Conservation (phyloP, 2,888 invertebrate genomes). For the Acrocera orbiculus region DNA sequence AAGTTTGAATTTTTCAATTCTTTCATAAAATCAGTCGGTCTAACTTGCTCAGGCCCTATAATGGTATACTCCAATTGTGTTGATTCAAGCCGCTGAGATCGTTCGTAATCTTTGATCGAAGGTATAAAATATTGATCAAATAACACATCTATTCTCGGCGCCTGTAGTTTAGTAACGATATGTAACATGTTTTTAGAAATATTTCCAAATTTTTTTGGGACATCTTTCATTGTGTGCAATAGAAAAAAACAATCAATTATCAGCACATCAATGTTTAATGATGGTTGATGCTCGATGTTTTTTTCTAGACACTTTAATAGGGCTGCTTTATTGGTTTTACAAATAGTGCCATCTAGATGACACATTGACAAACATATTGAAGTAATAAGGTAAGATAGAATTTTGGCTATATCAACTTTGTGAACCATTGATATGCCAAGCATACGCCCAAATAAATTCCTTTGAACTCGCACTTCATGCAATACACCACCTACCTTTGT, state of each 20-base stretch:
- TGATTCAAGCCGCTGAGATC: slow-evolving; percentile 1
- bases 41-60: slow-evolving; percentile 1
- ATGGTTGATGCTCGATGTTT: slow-evolving; percentile 8
- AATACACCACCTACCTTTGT: no score
- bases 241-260: slow-evolving; percentile 21
- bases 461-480: no score
- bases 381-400: slow-evolving; percentile 16
- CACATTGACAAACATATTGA: slow-evolving; percentile 5
- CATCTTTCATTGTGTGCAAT: slow-evolving; percentile 12
- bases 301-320: slow-evolving; percentile 14
- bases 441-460: no score
- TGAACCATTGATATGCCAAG: slow-evolving; percentile 14
- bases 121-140: slow-evolving; percentile 9
- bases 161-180: slow-evolving; percentile 1
- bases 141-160: slow-evolving; percentile 4
- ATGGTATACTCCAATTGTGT: slow-evolving; percentile 1
- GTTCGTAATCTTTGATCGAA: slow-evolving; percentile 9
- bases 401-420: slow-evolving; percentile 12
- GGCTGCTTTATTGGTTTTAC: slow-evolving; percentile 17
- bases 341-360: slow-evolving; percentile 14
- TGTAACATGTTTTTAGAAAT: slow-evolving; percentile 7
- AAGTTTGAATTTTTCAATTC: no score
- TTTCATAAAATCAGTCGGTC: slow-evolving; percentile 3
- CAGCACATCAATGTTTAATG: slow-evolving; percentile 14
- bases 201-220: slow-evolving; percentile 6